Evolutionary conservation across 2,113 vertebrate species (phyloP).

Genomic region (Brachyhypopomus occidentalis): DNA sequence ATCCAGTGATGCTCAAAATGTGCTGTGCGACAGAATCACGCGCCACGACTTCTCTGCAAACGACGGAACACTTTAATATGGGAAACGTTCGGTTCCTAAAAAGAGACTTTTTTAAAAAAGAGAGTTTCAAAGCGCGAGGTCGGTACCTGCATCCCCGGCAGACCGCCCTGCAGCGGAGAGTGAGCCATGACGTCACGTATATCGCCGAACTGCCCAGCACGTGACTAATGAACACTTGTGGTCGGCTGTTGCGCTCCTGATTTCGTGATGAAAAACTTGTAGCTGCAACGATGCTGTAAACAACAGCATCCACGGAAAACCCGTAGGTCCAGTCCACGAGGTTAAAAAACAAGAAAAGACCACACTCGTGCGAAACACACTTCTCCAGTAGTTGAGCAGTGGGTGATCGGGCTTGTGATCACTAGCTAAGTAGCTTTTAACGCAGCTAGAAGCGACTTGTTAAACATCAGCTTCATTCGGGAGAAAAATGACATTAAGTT

Average conservation of each 20-base stretch:
- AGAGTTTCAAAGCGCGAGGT: not conserved
- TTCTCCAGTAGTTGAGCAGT: not conserved
- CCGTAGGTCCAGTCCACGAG: slow-evolving; percentile 19
- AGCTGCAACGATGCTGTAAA: slow-evolving; percentile 5
- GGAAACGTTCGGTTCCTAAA: slow-evolving; percentile 36
- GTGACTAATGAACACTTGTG: slow-evolving; percentile 19
- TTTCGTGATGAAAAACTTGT: not conserved
- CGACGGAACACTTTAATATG: not conserved
- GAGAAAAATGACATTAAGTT: not conserved
- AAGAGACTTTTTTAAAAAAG: not conserved
- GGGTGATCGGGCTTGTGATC: no score
- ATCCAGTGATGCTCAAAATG: no score
- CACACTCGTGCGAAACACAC: slow-evolving; percentile 7
- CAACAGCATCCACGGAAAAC: slow-evolving; percentile 22
- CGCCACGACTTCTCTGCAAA: no score
- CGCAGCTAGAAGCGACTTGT: not conserved
- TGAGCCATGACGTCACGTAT: slow-evolving; percentile 82
- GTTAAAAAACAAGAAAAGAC: not conserved
- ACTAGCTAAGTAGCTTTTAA: not conserved
- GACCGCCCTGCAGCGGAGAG: slow-evolving; percentile 87
- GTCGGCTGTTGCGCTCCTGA: not conserved
- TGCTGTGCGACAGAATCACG: no score
- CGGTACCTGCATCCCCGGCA: slow-evolving; percentile 93
- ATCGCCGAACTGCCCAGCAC: slow-evolving; percentile 26
- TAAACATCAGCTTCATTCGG: not conserved